Base-by-base conservation (phyloP, 2,113 vertebrate genomes). In the Labrus mixtus region DNA sequence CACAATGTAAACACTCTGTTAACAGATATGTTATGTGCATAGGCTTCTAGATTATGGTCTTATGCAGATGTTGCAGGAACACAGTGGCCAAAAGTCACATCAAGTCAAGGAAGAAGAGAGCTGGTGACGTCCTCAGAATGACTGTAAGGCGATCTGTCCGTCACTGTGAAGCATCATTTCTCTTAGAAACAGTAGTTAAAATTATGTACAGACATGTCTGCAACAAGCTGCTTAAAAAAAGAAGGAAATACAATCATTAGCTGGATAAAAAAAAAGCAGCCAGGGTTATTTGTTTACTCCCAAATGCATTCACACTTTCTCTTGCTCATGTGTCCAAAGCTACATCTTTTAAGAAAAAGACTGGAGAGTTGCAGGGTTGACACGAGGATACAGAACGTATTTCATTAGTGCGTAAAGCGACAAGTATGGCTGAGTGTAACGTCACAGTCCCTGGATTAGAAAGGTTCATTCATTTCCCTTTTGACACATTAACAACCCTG, bases 241-340 rank as follows among this genome's bases (percentile, higher is more conserved):
- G 36, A 54, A 48, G 3, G 60, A 66, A 62, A 71, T 91, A 93
- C 89, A 93, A 92, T 91, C 89, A 89, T 91, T 60, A 85, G 89
- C 87, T 88, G 81, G 83, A 80, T 82, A 41, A 37, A 76, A 64
- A 37, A 82, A 51, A 63, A 78, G 61, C 65, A 84, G 71, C 63
- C 76, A 65, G 62, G n/a, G 65, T 22, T 33, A 51, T 45, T 73
- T 77, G 75, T 59, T 45, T 79, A 82, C 75, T 71, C 19, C 56
- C 17, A 60, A 66, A 81, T 15, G 57, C 68, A 25, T 85, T 74
- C 77, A 84, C 73, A 45, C 68, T 11, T 51, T 74, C 62, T 76
- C 66, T 78, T 57, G 57, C 76, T 76, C 45, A 77, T 43, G 60
- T 76, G 57, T 84, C 82, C 68, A 67, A 84, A 84, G 45, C 50